These are phyloP conservation scores for Peucedramus taeniatus DNA, from an alignment of 2,113 vertebrate genomes.

Conservation along the genomic window DNA sequence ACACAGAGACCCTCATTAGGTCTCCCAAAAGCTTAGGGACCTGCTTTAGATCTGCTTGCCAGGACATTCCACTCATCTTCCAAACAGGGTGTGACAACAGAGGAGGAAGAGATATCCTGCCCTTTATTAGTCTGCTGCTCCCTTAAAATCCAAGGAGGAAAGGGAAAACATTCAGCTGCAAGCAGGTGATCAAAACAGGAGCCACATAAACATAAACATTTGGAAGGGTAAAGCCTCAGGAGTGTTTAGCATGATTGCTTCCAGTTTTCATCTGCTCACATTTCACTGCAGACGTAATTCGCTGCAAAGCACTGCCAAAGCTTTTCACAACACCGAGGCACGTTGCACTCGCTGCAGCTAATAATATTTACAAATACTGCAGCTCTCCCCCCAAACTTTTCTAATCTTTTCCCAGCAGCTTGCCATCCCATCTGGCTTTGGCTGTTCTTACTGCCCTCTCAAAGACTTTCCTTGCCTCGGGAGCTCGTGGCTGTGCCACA, in stretches of 20 bases:
- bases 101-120: not conserved
- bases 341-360: not conserved
- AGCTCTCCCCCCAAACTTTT: not conserved
- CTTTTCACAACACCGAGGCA: not conserved
- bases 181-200: not conserved
- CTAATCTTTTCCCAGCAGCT: not conserved
- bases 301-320: not conserved
- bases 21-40: not conserved
- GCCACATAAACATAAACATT: not conserved
- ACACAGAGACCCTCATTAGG: not conserved
- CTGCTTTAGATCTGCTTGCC: not conserved
- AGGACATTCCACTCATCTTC: not conserved
- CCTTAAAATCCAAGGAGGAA: not conserved
- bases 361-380: not conserved
- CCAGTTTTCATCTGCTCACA: not conserved
- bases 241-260: not conserved
- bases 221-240: not conserved
- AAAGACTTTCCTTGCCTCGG: not conserved
- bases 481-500: accelerated
- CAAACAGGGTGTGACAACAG: not conserved
- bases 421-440: not conserved
- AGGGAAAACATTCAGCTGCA: not conserved
- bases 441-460: not conserved
- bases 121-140: not conserved
- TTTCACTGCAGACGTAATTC: not conserved